Evolutionary conservation across 2,113 vertebrate species (phyloP).

Genomic region (Toxotes jaculatrix): DNA sequence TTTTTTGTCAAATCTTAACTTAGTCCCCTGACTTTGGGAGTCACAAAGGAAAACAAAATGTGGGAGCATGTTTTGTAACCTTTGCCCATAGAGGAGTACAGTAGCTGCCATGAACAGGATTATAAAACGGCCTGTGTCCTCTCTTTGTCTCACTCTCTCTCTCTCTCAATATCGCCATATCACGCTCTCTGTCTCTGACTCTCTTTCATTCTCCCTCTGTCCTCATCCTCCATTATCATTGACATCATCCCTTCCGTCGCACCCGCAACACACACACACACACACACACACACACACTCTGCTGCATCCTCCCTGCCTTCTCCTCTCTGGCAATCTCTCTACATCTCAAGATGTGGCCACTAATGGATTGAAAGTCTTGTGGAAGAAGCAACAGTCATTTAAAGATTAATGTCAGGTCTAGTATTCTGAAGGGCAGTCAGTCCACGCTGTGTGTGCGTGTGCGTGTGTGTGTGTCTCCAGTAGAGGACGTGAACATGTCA

Average conservation of each 20-base stretch:
- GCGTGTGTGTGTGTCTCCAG: constrained; percentile 38
- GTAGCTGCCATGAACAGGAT: constrained; percentile 25
- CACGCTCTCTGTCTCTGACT: constrained; percentile 25
- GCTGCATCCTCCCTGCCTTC: constrained; percentile 52
- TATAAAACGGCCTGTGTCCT: constrained; percentile 20
- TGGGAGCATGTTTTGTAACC: neutral
- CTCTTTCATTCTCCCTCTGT: constrained; percentile 51
- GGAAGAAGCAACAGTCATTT: constrained; percentile 83
- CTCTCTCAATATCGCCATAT: constrained; percentile 10
- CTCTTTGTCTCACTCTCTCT: neutral
- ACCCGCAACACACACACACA: constrained; percentile 7
- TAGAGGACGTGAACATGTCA: constrained; percentile 68
- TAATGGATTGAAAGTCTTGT: constrained; percentile 84
- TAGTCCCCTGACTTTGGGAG: neutral
- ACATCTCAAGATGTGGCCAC: constrained; percentile 74
- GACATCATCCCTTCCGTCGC: constrained; percentile 74
- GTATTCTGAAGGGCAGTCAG: constrained; percentile 82
- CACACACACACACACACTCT: neutral
- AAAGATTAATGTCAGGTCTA: constrained; percentile 83
- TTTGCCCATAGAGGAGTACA: constrained; percentile 8
- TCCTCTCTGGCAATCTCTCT: constrained; percentile 71
- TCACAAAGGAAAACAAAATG: neutral
- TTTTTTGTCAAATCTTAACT: neutral
- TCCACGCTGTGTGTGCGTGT: constrained; percentile 36
- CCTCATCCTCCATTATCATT: constrained; percentile 79